phyloP scores from a whole-genome alignment of 1,140 invertebrate genomes.

The Caligus rogercresseyi region DNA sequence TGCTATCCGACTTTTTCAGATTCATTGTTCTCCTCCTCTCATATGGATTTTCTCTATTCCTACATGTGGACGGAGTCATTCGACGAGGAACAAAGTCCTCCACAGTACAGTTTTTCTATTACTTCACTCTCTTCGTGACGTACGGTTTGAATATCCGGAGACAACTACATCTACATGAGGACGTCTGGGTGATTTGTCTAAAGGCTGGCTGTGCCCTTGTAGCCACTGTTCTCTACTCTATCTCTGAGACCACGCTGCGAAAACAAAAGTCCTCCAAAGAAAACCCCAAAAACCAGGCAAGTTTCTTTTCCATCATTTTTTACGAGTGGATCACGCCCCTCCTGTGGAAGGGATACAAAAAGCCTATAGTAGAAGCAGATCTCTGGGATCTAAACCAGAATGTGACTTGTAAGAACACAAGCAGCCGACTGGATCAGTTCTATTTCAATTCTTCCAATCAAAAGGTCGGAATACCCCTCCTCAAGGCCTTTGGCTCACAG shows the following conservation, averaged over 20 bases:
- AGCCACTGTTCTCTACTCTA: neutral
- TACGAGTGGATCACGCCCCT: conserved; percentile 82
- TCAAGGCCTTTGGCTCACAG: neutral
- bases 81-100: neutral
- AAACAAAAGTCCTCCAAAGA: neutral
- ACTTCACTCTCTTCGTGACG: neutral
- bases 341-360: conserved; percentile 60
- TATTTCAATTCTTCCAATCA: neutral
- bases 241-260: neutral
- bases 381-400: conserved; percentile 74
- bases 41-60: neutral
- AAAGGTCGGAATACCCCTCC: neutral
- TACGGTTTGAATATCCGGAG: neutral
- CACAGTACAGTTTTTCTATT: neutral
- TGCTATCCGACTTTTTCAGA: conserved; percentile 1
- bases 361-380: conserved; percentile 57
- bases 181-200: neutral
- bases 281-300: conserved; percentile 33
- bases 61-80: neutral
- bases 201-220: neutral
- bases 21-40: neutral
- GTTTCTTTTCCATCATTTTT: conserved; percentile 68
- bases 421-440: conserved; percentile 58
- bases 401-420: conserved; percentile 59
- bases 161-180: neutral